Conservation (phyloP, 2,888 invertebrate species). For the Sesamia inferens region DNA sequence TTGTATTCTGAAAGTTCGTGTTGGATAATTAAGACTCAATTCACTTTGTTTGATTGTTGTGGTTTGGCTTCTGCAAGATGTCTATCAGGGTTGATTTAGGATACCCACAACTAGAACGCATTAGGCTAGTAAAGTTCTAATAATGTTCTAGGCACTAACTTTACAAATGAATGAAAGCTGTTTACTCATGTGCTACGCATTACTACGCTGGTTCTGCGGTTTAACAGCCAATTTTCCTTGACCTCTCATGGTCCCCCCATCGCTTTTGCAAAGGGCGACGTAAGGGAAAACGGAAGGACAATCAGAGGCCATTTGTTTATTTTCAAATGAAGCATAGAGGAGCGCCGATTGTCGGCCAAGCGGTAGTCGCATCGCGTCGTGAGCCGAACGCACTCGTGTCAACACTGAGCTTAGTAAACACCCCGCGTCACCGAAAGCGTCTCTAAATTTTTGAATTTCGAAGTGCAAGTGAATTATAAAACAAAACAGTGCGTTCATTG, state of each 20-base stretch:
- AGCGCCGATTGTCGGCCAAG: slow-evolving; percentile 68
- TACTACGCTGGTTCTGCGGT: slow-evolving; percentile 73
- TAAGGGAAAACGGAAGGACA: slow-evolving; percentile 67
- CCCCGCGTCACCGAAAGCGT: slow-evolving; percentile 67
- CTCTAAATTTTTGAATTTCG: slow-evolving; percentile 65
- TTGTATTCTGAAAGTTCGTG: not conserved
- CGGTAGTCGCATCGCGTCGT: slow-evolving; percentile 81
- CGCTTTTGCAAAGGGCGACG: slow-evolving; percentile 55
- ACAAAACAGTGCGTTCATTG: slow-evolving; percentile 61
- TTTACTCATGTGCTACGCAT: slow-evolving; percentile 74
- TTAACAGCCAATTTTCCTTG: slow-evolving; percentile 68
- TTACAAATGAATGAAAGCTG: slow-evolving; percentile 76
- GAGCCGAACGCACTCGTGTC: slow-evolving; percentile 78
- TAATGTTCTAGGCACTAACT: slow-evolving; percentile 51
- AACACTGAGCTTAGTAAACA: slow-evolving; percentile 68
- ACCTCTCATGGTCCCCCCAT: slow-evolving; percentile 65
- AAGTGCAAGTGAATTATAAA: slow-evolving; percentile 71
- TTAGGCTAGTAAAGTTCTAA: slow-evolving; percentile 29
- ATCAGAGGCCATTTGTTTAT: slow-evolving; percentile 68
- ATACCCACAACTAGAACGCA: not conserved
- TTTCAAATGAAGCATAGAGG: slow-evolving; percentile 83
- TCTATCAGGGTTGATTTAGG: not conserved
- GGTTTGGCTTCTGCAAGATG: not conserved
- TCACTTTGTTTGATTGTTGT: not conserved
- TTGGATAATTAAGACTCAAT: not conserved